A percentile compares a stretch with the other conserved stretches of the same genome.
Evolutionary conservation across 2,113 vertebrate species (phyloP).

Genomic region (Phainopepla nitens): DNA sequence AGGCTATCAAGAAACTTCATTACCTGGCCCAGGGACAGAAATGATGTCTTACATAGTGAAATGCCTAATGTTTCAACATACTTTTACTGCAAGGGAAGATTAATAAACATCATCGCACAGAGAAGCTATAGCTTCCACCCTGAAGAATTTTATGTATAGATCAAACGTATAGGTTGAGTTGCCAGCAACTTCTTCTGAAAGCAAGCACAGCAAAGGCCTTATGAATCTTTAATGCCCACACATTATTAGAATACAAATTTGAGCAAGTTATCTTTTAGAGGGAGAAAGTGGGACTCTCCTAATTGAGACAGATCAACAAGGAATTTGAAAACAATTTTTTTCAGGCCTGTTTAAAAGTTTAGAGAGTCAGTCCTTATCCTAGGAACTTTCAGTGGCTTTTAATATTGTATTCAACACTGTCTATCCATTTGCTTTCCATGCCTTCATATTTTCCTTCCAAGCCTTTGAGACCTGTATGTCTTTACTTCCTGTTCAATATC

Average conservation of each 20-base stretch:
- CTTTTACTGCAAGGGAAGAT: background rate
- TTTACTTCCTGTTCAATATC: background rate
- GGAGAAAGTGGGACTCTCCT: background rate
- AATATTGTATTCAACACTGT: background rate
- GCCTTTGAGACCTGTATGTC: background rate
- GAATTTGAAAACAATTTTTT: background rate
- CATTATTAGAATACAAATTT: background rate
- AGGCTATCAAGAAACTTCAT: constrained; percentile 4
- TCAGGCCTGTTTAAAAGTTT: background rate
- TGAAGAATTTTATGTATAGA: background rate
- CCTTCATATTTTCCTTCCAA: background rate
- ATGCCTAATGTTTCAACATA: background rate
- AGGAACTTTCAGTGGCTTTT: background rate
- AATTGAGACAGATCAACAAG: background rate
- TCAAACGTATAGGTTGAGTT: background rate
- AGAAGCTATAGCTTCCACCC: background rate
- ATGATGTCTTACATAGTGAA: background rate
- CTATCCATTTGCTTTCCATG: background rate
- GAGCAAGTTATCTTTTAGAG: background rate
- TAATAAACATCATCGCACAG: background rate
- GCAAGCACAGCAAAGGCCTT: background rate
- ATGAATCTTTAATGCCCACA: background rate
- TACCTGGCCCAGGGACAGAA: background rate
- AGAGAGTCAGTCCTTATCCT: background rate
- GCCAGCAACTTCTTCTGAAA: background rate